A percentile compares a stretch with the other conserved stretches of the same genome.
Conservation (phyloP, 2,797 vertebrate species). For the Sebastolobus alascanus region DNA sequence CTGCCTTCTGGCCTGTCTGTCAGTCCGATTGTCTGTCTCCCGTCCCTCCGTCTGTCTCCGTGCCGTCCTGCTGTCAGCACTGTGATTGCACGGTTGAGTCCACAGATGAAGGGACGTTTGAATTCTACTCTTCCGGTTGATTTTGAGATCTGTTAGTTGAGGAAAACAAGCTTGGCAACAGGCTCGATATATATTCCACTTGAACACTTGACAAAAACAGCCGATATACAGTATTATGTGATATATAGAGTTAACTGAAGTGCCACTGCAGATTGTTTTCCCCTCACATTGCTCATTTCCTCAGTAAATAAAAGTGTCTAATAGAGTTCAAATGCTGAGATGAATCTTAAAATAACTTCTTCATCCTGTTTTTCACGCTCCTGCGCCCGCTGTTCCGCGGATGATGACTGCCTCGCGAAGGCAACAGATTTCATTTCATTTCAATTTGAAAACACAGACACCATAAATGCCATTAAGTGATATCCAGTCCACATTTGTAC, state of each 20-base stretch:
- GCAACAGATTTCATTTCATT: constrained; percentile 22
- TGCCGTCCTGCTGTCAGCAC: constrained; percentile 24
- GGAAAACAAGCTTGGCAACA: not conserved
- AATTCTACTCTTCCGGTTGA: not conserved
- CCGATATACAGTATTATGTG: not conserved
- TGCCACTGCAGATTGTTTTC: not conserved
- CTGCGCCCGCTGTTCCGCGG: not conserved
- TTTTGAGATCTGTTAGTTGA: not conserved
- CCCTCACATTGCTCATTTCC: not conserved
- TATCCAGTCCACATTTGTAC: constrained; percentile 36
- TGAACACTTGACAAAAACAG: not conserved
- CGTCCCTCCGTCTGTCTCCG: constrained; percentile 12
- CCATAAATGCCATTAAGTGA: constrained; percentile 28
- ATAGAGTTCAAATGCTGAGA: constrained; percentile 24
- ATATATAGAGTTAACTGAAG: not conserved
- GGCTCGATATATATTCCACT: not conserved
- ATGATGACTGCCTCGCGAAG: constrained; percentile 18
- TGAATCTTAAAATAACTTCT: constrained; percentile 14
- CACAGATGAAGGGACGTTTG: not conserved
- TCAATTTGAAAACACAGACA: constrained; percentile 37
- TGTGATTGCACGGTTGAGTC: constrained; percentile 12
- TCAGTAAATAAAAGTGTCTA: constrained; percentile 18
- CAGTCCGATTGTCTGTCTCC: constrained; percentile 12
- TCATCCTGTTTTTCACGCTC: constrained; percentile 13
- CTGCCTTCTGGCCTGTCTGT: constrained; percentile 32